A percentile compares a stretch with the other conserved stretches of the same genome.
These are phyloP conservation scores for Nyctibius bracteatus DNA, from an alignment of 2,113 vertebrate species.

Conservation along the genomic window DNA sequence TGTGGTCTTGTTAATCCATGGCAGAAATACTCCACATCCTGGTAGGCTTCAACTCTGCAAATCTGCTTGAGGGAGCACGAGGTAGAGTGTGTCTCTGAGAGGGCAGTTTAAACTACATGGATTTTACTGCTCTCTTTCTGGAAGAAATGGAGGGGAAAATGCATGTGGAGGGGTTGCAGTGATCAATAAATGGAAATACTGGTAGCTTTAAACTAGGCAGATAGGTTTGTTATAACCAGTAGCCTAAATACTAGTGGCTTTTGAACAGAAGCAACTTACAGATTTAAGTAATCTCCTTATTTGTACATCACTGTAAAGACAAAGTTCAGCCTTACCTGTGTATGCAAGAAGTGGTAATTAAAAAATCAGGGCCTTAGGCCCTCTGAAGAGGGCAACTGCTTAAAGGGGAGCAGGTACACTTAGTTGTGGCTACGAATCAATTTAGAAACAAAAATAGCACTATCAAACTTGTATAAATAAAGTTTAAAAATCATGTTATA, in stretches of 20 bases:
- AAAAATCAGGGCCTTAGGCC: neutral
- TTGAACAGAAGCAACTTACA: neutral
- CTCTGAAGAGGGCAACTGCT: neutral
- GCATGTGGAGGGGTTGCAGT: neutral
- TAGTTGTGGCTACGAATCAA: neutral
- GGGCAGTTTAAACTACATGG: neutral
- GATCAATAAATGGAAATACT: neutral
- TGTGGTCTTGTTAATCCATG: neutral
- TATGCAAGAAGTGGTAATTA: neutral
- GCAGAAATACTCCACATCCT: neutral
- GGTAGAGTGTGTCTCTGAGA: neutral
- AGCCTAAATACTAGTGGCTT: neutral
- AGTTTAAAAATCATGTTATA: neutral
- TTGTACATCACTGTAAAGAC: neutral
- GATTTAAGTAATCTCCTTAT: neutral
- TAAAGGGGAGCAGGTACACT: neutral
- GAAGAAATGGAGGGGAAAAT: neutral
- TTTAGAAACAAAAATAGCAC: neutral
- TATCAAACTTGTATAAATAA: neutral
- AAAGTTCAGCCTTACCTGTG: neutral
- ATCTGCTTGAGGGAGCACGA: neutral
- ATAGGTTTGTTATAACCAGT: neutral
- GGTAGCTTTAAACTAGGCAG: neutral
- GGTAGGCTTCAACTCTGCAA: neutral
- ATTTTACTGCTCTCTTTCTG: neutral